Conservation (phyloP, 2,888 invertebrate genomes). For the Athetis lepigone region DNA sequence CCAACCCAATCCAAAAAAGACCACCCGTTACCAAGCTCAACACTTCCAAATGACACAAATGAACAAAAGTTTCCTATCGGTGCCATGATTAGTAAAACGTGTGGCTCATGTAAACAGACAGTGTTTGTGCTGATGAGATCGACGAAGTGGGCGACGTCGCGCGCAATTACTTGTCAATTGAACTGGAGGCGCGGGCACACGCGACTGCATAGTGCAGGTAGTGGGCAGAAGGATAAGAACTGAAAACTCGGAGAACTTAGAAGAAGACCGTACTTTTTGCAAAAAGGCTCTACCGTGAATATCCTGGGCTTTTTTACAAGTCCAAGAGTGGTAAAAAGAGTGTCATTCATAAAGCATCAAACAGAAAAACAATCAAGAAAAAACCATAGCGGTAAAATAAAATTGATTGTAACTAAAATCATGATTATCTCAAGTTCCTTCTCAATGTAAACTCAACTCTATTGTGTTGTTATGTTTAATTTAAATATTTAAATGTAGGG, state of each 20-base stretch:
- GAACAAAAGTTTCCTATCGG: conserved; percentile 39
- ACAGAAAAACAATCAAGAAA: no score
- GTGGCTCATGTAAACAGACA: conserved; percentile 59
- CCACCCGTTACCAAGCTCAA: not conserved
- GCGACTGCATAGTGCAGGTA: conserved; percentile 27
- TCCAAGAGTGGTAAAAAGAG: no score
- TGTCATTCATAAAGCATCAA: no score
- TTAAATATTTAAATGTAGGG: no score
- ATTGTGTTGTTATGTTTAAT: no score
- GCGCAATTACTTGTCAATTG: conserved; percentile 72
- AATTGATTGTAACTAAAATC: no score
- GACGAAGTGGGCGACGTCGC: conserved; percentile 69
- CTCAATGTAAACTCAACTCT: no score
- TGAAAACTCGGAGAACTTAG: not conserved
- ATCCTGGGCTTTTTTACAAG: no score
- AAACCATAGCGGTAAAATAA: no score
- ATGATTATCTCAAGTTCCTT: no score
- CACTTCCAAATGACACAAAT: conserved; percentile 21
- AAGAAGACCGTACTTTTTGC: no score
- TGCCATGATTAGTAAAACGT: conserved; percentile 57
- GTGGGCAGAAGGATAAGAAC: conserved; percentile 39
- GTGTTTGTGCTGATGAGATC: conserved; percentile 63
- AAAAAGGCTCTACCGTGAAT: no score
- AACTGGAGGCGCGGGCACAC: conserved; percentile 49
- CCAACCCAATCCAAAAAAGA: not conserved